Evolutionary conservation across 2,888 invertebrate species (phyloP), one percentile per base, ranked within the genome.

Genomic region (Leucoma salicis): DNA sequence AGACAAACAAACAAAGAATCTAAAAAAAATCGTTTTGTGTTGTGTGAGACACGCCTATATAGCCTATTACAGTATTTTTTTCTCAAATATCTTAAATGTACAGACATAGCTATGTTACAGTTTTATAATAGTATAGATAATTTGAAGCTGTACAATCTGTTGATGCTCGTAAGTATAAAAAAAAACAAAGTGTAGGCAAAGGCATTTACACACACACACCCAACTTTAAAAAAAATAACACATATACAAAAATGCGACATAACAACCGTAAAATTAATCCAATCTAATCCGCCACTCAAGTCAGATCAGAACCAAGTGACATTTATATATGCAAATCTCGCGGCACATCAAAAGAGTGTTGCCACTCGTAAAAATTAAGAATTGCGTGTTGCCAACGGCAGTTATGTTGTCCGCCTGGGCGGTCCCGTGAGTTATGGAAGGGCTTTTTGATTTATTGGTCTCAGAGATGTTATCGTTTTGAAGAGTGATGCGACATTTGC

Each of bases 351-450:
- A 65, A 58, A 49, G 42, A 31, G 37, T 57, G 52, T 51, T 60
- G 47, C 53, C 46, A 55, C 50, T 54, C 59, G 47, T 61, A 66
- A 67, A 70, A 69, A 65, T 57, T 38, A 48, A 49, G 49, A 48
- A 46, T 39, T 14, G 42, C 42, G 29, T 55, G 46, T 57, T 58
- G 52, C 59, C 53, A 58, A 45, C 49, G 56, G 40, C 57, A 34
- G 39, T 57, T 6, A 5, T 51, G 56, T 53, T 46, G 48, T 52
- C 55, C 27, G 40, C 44, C 44, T 62, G 65, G 62, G 64, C 58
- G 63, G 65, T 55, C 54, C 53, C 42, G 40, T 63, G 58, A 65
- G 45, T 64, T 63, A 66, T 70, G 55, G 47, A 42, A 46, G 47
- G 44, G 49, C 42, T 46, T 50, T 51, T 50, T 60, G 51, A 61